phyloP scores from a whole-genome alignment of 2,888 invertebrate genomes.

The Heliconius aoede region DNA sequence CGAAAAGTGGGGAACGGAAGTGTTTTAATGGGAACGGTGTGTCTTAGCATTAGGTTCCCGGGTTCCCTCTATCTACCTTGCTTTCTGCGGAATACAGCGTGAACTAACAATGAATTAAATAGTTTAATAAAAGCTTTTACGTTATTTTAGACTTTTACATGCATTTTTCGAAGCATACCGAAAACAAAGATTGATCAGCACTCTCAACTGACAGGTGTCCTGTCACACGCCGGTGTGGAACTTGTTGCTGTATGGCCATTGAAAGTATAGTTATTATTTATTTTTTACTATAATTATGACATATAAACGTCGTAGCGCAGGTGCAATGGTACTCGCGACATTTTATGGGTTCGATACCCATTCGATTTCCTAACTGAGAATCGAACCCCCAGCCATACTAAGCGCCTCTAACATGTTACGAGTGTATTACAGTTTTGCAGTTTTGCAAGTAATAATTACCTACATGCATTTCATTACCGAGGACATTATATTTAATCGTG shows the following conservation, averaged over 20 bases:
- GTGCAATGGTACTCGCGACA: background rate
- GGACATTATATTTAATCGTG: slow-evolving; percentile 28
- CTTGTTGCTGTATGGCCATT: slow-evolving; percentile 38
- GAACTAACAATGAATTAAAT: too few relatives aligned
- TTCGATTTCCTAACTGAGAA: too few relatives aligned
- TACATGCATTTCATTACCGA: slow-evolving; percentile 23
- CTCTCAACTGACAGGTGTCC: slow-evolving; percentile 22
- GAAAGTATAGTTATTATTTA: background rate
- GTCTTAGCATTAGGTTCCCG: too few relatives aligned
- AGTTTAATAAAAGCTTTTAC: background rate
- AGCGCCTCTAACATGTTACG: too few relatives aligned
- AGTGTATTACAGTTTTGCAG: too few relatives aligned
- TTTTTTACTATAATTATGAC: background rate
- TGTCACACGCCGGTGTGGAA: slow-evolving; percentile 37
- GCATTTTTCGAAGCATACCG: background rate
- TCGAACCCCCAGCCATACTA: too few relatives aligned
- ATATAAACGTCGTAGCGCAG: background rate
- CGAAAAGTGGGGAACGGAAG: too few relatives aligned
- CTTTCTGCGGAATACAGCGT: too few relatives aligned
- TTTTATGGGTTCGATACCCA: background rate
- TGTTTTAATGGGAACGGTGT: too few relatives aligned
- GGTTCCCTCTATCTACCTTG: too few relatives aligned
- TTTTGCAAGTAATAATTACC: slow-evolving; percentile 9
- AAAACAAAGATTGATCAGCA: slow-evolving; percentile 12
- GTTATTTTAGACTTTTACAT: background rate